Percentiles rank a stretch among this genome's conserved stretches.
phyloP scores from a whole-genome alignment of 2,113 vertebrate species.

The Pica pica region DNA sequence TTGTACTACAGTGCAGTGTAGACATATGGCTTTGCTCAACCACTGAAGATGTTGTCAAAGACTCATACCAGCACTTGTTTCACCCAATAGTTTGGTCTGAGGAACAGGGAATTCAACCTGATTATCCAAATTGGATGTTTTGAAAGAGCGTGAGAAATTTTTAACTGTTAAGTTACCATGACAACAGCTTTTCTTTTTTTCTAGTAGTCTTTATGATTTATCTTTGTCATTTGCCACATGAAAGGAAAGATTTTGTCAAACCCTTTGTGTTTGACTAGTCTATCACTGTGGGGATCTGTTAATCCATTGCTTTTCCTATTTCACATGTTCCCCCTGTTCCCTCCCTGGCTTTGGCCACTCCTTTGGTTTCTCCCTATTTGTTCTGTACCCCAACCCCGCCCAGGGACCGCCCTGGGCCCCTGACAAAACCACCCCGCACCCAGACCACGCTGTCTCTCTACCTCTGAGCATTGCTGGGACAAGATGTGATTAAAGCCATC shows the following conservation, averaged over 20 bases:
- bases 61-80: not conserved
- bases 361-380: no score
- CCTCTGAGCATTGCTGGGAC: no score
- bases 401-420: no score
- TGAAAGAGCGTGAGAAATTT: not conserved
- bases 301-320: no score
- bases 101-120: constrained; percentile 1
- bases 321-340: no score
- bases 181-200: not conserved
- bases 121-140: constrained; percentile 46
- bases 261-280: not conserved
- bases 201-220: not conserved
- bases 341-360: no score
- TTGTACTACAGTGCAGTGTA: not conserved
- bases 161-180: constrained; percentile 48
- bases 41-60: constrained; percentile 3
- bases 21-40: not conserved
- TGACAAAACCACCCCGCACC: no score
- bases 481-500: no score
- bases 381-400: no score
- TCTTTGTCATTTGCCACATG: not conserved
- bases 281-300: not conserved
- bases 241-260: not conserved
- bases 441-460: no score
- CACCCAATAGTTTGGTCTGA: not conserved